These are phyloP conservation scores for Cichladusa arquata DNA, from an alignment of 2,113 vertebrate species.

Conservation along the genomic window DNA sequence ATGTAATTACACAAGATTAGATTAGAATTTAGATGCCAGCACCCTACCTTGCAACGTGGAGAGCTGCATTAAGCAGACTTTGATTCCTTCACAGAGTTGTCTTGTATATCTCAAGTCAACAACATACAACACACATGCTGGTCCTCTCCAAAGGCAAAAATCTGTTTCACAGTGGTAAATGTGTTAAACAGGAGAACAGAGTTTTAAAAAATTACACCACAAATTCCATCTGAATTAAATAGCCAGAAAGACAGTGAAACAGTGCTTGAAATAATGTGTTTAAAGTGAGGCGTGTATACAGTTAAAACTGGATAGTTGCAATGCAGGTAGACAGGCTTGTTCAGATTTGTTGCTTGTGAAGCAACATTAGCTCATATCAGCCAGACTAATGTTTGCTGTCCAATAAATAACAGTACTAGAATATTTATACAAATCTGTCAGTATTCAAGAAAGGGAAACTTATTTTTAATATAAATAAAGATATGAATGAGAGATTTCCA, in stretches of 20 bases:
- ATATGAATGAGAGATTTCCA: background rate
- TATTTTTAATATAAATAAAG: background rate
- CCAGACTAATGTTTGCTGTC: background rate
- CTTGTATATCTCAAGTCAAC: background rate
- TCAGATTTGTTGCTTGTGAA: background rate
- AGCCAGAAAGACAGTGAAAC: background rate
- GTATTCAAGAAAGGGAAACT: background rate
- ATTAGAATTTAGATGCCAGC: background rate
- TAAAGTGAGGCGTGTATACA: background rate
- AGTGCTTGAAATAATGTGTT: background rate
- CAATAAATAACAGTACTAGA: background rate
- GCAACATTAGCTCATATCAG: background rate
- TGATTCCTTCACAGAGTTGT: background rate
- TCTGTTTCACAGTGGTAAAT: background rate
- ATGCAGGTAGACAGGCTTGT: background rate
- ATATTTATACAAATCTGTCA: background rate
- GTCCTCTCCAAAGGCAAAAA: background rate
- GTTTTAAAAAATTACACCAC: background rate
- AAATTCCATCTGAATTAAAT: background rate
- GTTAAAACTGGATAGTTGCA: background rate
- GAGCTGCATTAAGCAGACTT: background rate
- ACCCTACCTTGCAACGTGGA: background rate
- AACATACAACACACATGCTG: background rate
- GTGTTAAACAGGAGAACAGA: background rate
- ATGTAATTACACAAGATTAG: background rate